Percentiles rank a stretch among this genome's conserved stretches.
Evolutionary conservation across 64 coral and sea anemone genomes (phyloP).

Genomic region (Dendrophyllia cribrosa): DNA sequence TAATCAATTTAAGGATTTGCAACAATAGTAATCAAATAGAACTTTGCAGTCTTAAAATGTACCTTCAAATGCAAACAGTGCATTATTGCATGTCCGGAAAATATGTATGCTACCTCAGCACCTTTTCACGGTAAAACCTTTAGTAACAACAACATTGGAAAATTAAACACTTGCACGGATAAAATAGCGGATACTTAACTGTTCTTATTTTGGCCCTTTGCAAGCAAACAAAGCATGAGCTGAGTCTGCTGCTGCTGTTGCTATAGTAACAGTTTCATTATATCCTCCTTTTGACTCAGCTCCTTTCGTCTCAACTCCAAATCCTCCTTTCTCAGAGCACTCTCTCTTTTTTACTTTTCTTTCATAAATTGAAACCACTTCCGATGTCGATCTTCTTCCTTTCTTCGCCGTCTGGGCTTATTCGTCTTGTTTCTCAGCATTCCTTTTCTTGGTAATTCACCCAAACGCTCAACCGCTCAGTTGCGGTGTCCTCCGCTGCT

Average conservation of each 20-base stretch:
- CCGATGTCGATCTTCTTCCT: conserved; percentile 13
- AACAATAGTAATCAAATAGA: no score
- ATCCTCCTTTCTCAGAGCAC: no score
- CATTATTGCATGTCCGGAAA: no score
- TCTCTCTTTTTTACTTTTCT: conserved; percentile 37
- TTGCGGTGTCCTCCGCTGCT: conserved; percentile 29
- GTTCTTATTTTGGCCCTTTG: no score
- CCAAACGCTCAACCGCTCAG: conserved; percentile 7
- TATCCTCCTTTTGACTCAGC: conserved; percentile 37
- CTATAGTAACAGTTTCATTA: conserved; percentile 16
- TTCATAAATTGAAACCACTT: conserved; percentile 33
- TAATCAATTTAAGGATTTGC: no score
- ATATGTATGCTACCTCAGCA: no score
- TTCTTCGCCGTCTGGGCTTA: conserved; percentile 8
- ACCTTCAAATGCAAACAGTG: no score
- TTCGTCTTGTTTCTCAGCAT: conserved; percentile 9
- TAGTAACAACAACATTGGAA: no score
- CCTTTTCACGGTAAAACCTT: no score
- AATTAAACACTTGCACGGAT: no score
- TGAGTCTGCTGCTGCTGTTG: conserved; percentile 42
- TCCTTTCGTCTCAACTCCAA: conserved; percentile 31
- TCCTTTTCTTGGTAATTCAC: conserved; percentile 21
- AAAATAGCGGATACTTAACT: no score
- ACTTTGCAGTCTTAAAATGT: no score
- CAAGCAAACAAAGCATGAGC: conserved; percentile 40